Conservation (phyloP, 2,113 vertebrate genomes). For the Elachura formosa region DNA sequence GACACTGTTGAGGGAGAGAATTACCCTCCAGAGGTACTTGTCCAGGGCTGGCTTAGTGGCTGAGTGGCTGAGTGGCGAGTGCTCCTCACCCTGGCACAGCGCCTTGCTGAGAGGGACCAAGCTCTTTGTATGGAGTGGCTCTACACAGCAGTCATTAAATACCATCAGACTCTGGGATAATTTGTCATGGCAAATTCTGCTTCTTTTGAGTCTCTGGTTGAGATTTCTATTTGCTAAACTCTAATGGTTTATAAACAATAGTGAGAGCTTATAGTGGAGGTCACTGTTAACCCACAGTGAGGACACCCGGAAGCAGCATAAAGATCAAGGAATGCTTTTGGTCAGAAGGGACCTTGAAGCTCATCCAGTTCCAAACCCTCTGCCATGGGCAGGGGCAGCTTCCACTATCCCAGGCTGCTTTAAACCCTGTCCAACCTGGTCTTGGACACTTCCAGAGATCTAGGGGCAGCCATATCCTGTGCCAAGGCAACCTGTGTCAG, state of each 20-base stretch:
- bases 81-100: not conserved
- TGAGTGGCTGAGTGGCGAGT: not conserved
- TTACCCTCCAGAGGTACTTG: not conserved
- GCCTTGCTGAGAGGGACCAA: not conserved
- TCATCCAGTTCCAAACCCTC: not conserved
- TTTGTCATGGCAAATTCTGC: not conserved
- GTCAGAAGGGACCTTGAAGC: not conserved
- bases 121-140: not conserved
- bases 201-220: not conserved
- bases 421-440: fast-evolving
- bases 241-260: not conserved
- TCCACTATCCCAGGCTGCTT: not conserved
- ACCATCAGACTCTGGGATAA: not conserved
- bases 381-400: no score
- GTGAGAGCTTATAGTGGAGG: fast-evolving
- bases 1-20: not conserved
- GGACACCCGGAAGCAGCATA: not conserved
- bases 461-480: not conserved
- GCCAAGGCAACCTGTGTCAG: not conserved
- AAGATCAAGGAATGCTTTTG: not conserved
- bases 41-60: not conserved
- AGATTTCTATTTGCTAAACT: not conserved
- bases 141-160: fast-evolving
- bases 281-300: fast-evolving
- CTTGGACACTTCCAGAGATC: not conserved